Conservation (phyloP, 2,888 invertebrate genomes). For the Sarcophaga variegata region DNA sequence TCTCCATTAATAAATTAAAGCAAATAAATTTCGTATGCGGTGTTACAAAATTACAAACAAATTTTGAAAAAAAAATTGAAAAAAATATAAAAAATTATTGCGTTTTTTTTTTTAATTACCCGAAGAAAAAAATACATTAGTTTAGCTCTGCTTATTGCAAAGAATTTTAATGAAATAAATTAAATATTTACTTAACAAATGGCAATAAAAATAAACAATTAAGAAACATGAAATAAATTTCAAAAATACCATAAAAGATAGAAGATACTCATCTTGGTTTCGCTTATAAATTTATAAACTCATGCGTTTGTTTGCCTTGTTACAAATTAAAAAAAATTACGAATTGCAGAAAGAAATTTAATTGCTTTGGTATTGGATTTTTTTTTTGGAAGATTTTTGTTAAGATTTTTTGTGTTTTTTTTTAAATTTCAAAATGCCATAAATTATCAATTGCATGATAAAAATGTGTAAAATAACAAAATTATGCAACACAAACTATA, state of each 20-base stretch:
- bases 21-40: neutral
- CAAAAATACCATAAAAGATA: too few relatives aligned
- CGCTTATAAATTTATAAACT: slow-evolving; percentile 42
- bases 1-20: neutral
- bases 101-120: neutral
- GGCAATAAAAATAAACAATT: slow-evolving; percentile 6
- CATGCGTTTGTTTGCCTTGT: slow-evolving; percentile 1
- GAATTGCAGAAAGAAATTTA: slow-evolving; percentile 34
- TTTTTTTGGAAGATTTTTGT: slow-evolving; percentile 27
- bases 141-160: slow-evolving; percentile 44
- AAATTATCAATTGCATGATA: slow-evolving; percentile 35
- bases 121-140: slow-evolving; percentile 42
- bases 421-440: neutral
- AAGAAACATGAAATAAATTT: neutral
- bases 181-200: slow-evolving; percentile 37
- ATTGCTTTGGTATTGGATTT: slow-evolving; percentile 43
- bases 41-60: neutral
- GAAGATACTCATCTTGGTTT: slow-evolving; percentile 2
- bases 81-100: neutral
- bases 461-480: neutral
- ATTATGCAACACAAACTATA: too few relatives aligned
- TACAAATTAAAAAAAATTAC: slow-evolving; percentile 18
- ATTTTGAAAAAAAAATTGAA: neutral
- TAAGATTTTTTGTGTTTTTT: slow-evolving; percentile 28
- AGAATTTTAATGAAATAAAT: slow-evolving; percentile 36